Evolutionary conservation across 2,888 invertebrate genomes (phyloP).

Genomic region (Tenodera sinensis): DNA sequence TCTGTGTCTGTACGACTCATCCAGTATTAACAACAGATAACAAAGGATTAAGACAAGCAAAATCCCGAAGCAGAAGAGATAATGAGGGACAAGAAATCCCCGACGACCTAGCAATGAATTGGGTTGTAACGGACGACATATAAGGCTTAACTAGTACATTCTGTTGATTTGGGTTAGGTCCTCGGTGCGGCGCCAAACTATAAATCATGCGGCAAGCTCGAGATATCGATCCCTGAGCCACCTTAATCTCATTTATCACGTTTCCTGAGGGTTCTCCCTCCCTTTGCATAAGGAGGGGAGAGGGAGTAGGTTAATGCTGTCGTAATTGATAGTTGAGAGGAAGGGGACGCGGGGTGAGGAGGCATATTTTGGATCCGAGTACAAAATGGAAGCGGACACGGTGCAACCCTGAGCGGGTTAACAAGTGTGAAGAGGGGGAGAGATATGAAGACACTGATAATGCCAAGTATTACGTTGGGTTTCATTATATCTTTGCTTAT

Average conservation of each 20-base stretch:
- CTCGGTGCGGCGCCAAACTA: not conserved
- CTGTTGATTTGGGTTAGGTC: not conserved
- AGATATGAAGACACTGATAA: not conserved
- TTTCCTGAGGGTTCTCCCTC: not conserved
- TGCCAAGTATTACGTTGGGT: not conserved
- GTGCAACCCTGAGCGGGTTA: not conserved
- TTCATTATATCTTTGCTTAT: not conserved
- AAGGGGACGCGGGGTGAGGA: not conserved
- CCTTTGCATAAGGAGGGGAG: not conserved
- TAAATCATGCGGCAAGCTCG: not conserved
- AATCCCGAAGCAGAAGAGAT: not conserved
- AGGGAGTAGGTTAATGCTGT: not conserved
- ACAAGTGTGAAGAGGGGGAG: not conserved
- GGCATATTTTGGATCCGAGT: not conserved
- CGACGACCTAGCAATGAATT: not conserved
- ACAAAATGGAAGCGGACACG: not conserved
- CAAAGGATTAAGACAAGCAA: not conserved
- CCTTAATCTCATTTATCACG: conserved; percentile 15
- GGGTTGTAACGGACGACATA: not conserved
- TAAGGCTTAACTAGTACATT: not conserved
- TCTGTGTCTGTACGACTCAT: not conserved
- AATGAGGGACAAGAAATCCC: not conserved
- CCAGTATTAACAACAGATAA: not conserved
- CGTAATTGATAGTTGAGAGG: conserved; percentile 2
- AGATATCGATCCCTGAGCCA: not conserved